phyloP scores from a whole-genome alignment of 2,888 invertebrate species.

The Drosophila quinaria region DNA sequence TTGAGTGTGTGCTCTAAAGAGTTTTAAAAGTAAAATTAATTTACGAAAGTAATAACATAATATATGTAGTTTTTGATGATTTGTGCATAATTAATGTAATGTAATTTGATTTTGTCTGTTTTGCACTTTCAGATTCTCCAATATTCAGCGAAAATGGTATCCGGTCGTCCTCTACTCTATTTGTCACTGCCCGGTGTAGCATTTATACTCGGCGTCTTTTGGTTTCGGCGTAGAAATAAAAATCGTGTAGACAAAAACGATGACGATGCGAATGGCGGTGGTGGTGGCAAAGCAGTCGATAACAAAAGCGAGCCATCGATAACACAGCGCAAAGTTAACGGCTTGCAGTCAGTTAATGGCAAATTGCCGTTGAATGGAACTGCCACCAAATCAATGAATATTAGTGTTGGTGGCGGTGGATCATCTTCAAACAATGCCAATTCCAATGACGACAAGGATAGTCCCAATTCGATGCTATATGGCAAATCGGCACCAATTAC shows the following conservation, averaged over 20 bases:
- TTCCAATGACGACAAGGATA: slow-evolving; percentile 66
- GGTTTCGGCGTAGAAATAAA: slow-evolving; percentile 92
- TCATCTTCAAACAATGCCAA: neutral
- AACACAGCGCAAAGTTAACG: slow-evolving; percentile 49
- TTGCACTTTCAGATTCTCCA: slow-evolving; percentile 75
- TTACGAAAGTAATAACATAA: neutral
- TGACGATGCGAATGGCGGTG: slow-evolving; percentile 63
- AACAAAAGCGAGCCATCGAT: slow-evolving; percentile 38
- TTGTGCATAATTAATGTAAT: neutral
- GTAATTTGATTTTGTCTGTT: neutral
- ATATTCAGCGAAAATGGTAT: slow-evolving; percentile 89
- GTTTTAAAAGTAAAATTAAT: neutral
- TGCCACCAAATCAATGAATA: slow-evolving; percentile 74
- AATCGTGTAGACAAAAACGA: slow-evolving; percentile 78
- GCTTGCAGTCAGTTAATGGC: slow-evolving; percentile 48
- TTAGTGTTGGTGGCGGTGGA: slow-evolving; percentile 44
- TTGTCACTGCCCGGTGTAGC: slow-evolving; percentile 93
- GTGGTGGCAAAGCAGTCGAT: slow-evolving; percentile 31
- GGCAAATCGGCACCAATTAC: slow-evolving; percentile 90
- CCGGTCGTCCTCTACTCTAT: slow-evolving; percentile 91
- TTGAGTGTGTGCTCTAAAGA: neutral
- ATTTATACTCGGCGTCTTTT: slow-evolving; percentile 91
- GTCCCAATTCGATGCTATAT: slow-evolving; percentile 82
- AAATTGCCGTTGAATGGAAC: slow-evolving; percentile 49
- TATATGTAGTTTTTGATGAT: neutral